phyloP scores from a whole-genome alignment of 2,888 invertebrate genomes.

The Podotricha telesiphe region DNA sequence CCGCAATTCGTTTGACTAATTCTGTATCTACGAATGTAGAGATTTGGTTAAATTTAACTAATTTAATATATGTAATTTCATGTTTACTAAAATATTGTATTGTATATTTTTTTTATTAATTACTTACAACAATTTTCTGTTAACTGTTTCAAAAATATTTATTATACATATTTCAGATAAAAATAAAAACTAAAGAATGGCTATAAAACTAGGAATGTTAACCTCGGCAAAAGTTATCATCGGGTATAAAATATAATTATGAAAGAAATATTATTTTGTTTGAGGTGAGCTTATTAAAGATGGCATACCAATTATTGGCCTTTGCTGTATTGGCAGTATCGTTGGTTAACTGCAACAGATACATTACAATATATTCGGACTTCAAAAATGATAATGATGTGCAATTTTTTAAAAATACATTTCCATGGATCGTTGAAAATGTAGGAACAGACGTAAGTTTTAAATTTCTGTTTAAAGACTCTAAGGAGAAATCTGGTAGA shows the following conservation, averaged over 20 bases:
- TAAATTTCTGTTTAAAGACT: constrained; percentile 49
- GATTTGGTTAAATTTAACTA: not conserved
- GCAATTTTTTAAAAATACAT: constrained; percentile 48
- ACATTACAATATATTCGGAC: constrained; percentile 50
- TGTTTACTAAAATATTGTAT: not conserved
- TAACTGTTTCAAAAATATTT: not conserved
- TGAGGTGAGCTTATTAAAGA: constrained; percentile 16
- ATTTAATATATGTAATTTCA: not conserved
- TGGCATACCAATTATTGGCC: constrained; percentile 20
- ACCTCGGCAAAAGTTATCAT: not conserved
- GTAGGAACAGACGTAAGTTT: constrained; percentile 48
- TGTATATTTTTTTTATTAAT: no score
- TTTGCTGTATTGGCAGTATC: constrained; percentile 21
- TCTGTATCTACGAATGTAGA: not conserved
- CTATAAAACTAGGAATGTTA: constrained; percentile 21
- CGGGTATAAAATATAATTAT: not conserved
- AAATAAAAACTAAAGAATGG: not conserved
- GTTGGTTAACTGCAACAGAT: constrained; percentile 40
- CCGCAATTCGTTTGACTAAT: constrained; percentile 23
- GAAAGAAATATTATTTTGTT: constrained; percentile 1
- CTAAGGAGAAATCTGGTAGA: constrained; percentile 43
- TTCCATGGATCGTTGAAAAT: constrained; percentile 53
- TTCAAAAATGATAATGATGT: constrained; percentile 47
- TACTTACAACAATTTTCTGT: no score
- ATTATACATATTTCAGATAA: constrained; percentile 10